These are phyloP conservation scores for Leucopsar rothschildi DNA, from an alignment of 2,113 vertebrate species.

Conservation along the genomic window DNA sequence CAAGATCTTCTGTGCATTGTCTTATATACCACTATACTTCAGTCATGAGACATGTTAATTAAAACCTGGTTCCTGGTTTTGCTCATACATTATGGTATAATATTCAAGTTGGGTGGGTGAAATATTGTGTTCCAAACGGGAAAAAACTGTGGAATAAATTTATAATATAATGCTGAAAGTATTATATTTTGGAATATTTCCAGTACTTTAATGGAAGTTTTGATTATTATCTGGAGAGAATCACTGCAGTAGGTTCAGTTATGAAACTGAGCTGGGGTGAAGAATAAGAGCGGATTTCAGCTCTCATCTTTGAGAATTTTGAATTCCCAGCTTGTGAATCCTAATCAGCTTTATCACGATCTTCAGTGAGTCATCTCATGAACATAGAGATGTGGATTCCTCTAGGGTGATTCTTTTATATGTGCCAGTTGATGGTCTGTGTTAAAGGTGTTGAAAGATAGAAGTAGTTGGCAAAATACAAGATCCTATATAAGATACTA, in stretches of 20 bases:
- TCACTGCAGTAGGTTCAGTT: not conserved
- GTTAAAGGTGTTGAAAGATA: not conserved
- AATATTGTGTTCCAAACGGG: not conserved
- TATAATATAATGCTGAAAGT: not conserved
- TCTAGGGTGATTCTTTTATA: not conserved
- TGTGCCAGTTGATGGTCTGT: not conserved
- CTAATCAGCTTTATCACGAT: not conserved
- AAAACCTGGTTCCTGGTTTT: not conserved
- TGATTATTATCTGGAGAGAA: not conserved
- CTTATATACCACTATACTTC: not conserved
- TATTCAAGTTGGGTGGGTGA: not conserved
- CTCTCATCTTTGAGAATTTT: not conserved
- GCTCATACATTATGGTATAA: not conserved
- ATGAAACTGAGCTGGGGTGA: not conserved
- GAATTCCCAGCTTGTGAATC: not conserved
- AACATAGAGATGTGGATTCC: not conserved
- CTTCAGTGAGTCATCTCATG: not conserved
- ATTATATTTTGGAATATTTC: not conserved
- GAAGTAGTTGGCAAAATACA: not conserved
- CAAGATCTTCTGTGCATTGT: not conserved
- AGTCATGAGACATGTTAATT: not conserved
- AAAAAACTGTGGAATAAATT: not conserved
- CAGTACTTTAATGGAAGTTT: not conserved
- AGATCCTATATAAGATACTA: not conserved
- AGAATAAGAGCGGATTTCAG: not conserved